Base-by-base conservation (phyloP, 2,113 vertebrate genomes). In the Eclectus roratus region DNA sequence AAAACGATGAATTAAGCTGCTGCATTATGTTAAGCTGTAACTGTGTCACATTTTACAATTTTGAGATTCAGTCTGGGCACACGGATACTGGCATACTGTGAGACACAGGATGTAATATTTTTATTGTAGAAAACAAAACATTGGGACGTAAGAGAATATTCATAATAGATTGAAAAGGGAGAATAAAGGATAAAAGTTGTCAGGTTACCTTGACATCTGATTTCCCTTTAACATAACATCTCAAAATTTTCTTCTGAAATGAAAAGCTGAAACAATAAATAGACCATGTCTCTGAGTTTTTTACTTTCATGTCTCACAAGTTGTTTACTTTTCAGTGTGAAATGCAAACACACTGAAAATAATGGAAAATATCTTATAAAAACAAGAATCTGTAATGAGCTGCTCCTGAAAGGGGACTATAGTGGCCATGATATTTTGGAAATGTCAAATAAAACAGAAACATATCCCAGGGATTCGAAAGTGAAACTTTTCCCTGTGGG, bases 381-480 rank as follows among this genome's bases (percentile, higher is more conserved):
- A 61, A 2, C 13, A 79, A 74, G 20, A 66, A 80, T 9, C 49
- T 35, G 20, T 25, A 17, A 71, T 44, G 17, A 87, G 18, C 31
- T 86, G 47, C 18, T 60, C 17, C 50, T 79, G 53, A 78, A 65
- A 31, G 39, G 11, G 13, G 11, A 52, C 18, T 74, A 15, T 13
- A 73, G 50, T 15, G 28, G 8, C 5, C 6, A 7, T 9, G 21
- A 46, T 80, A 58, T 55, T 91, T 77, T 78, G 27, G n/a, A 85
- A 72, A 47, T 27, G 4, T 31, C 53, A 60, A 78, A 60, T 11
- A 68, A 4, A 33, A 7, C 3, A 58, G 37, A 73, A 91, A 50
- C 3, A 8, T 0, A 1, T 41, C 13, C 7, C 15, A 35, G 18
- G 13, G 46, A 44, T 58, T 43, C 1, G 1, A 76, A 88, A 76